Evolutionary conservation across 2,113 vertebrate species (phyloP), one percentile per base, ranked within the genome.

Genomic region (Prunella himalayana): DNA sequence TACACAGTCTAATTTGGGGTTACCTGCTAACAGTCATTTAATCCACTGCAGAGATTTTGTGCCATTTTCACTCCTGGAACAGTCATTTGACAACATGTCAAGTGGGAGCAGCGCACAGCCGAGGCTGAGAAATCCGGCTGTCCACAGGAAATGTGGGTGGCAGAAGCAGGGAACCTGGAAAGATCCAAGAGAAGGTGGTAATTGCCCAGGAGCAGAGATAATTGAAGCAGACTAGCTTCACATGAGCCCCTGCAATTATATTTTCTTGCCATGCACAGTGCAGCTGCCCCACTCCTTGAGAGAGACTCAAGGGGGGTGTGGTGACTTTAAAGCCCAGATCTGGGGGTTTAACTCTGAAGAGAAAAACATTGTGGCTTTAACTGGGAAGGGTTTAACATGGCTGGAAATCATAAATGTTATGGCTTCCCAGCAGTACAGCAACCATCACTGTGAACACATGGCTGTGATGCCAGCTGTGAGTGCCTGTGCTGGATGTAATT

Each of bases 401-500:
- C 61, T 90, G 85, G 82, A 77, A 94, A 73, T 28, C 7, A 44
- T 54, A 75, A 94, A 90, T 79, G 77, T 80, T 97, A 49, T 33
- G 50, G 45, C 57, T 91, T 87, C 85, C 61, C 81, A 95, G 73
- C 31, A 2, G 70, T 31, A 57, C 65, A 87, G 77, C 56, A 84
- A 71, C 65, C 87, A 64, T 66, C 73, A 16, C 65, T 94, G 82
- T 68, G 92, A 97, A 82, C 42, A 89, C 82, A 77, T 20, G 92
- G 73, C 81, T 72, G 78, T 63, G 93, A 82, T 37, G 88, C 86
- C 92, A 95, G 93, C 89, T 95, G 91, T 80, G 94, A 88, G 54
- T 54, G 76, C 45, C 91, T 94, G 76, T 65, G 88, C 86, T 92
- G 80, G 83, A 68, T 95, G 59, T 77, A 95, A 94, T 92, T 95